Conservation (phyloP, 30 jellyfish, hydroid and myxozoan species). For the Pseudorhiza aurosa region DNA sequence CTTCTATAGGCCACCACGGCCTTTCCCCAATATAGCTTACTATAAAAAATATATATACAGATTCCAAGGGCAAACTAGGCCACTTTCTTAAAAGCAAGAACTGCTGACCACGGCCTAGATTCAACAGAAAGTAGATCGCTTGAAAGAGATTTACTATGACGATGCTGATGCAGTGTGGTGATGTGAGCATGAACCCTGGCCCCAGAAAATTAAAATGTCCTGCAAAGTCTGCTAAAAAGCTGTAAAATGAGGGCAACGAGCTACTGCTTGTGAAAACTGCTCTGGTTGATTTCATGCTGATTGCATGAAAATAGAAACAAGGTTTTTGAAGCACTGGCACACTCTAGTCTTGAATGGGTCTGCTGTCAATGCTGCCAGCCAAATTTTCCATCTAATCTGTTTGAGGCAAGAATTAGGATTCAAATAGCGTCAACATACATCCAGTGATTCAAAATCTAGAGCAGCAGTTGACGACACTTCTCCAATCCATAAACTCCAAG, state of each 20-base stretch:
- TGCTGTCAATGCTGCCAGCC: neutral
- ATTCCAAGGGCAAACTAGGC: too few relatives aligned
- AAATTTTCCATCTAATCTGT: neutral
- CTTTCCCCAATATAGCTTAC: too few relatives aligned
- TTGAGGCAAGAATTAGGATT: too few relatives aligned
- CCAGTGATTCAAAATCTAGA: too few relatives aligned
- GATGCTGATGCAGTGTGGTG: neutral
- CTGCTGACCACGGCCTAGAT: neutral
- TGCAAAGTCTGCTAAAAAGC: constrained; percentile 13
- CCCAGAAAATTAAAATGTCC: neutral
- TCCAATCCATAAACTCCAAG: too few relatives aligned
- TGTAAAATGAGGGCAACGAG: constrained; percentile 38
- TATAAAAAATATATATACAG: too few relatives aligned
- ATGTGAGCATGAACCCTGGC: neutral
- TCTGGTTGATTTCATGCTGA: constrained; percentile 18
- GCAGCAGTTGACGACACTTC: too few relatives aligned
- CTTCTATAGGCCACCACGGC: too few relatives aligned
- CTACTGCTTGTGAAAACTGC: constrained; percentile 31
- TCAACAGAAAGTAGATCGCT: neutral
- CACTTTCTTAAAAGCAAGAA: too few relatives aligned
- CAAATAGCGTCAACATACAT: too few relatives aligned
- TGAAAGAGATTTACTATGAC: neutral
- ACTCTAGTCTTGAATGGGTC: neutral
- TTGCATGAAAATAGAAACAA: constrained; percentile 17
- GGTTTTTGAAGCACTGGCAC: neutral